Base-by-base conservation (phyloP, 2,113 vertebrate species). In the Cryptotis parvus region DNA sequence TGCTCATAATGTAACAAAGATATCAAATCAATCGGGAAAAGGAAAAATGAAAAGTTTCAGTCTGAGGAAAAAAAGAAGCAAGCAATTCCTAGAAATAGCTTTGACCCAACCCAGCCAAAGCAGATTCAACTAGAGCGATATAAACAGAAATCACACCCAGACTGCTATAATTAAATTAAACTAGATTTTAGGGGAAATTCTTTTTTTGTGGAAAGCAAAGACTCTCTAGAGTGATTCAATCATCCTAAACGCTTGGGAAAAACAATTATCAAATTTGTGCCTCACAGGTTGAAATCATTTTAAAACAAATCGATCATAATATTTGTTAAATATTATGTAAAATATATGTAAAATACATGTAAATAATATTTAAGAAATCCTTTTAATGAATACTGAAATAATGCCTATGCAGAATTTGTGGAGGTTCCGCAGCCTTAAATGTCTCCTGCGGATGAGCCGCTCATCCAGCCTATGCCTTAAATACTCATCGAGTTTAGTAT, bases 121-220 rank as follows among this genome's bases (percentile, higher is more conserved):
- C 96, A 97, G 97, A 97, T 96, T 96, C 97, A 96, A 96, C 97
- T 96, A 97, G 97, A 97, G 97, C 93, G 97, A 98, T 98, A 97
- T 96, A 98, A 98, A 98, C 97, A 98, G 97, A 97, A 98, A 97
- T 98, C 98, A 97, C 97, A 97, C 97, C 97, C 97, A 96, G 97
- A 97, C 97, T 98, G 96, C 98, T 98, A 97, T 98, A 98, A 98
- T 98, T 98, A 98, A 98, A 98, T 97, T 96, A 97, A 97, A 97
- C 97, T 97, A 98, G 97, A 98, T 98, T 98, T 98, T 97, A 98
- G 97, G 98, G 97, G 97, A 98, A 98, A 97, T 98, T 97, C 96
- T 98, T 97, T 95, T n/a, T 90, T 95, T 96, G 96, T 94, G 96
- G 97, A 97, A 97, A 96, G 95, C 94, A 65, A 94, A 70, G 95